A percentile compares a stretch with the other conserved stretches of the same genome.
phyloP scores from a whole-genome alignment of 2,888 invertebrate species.

The Thymelicus acteon region DNA sequence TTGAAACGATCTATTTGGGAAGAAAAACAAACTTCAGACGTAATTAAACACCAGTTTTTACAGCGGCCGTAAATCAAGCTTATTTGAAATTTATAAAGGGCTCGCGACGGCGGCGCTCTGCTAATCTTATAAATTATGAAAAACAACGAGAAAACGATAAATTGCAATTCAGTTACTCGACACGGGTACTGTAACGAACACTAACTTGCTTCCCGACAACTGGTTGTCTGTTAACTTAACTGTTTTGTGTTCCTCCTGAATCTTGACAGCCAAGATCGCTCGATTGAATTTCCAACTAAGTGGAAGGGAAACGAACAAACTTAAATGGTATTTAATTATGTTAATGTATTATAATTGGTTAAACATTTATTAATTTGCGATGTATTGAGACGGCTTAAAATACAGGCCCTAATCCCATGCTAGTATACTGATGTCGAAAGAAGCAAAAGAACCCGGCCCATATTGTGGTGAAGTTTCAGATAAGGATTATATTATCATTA shows the following conservation, averaged over 20 bases:
- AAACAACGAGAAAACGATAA: slow-evolving; percentile 71
- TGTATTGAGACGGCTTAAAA: too few species aligned
- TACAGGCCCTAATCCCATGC: too few species aligned
- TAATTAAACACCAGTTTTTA: slow-evolving; percentile 57
- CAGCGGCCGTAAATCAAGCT: slow-evolving; percentile 63
- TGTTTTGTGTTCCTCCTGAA: slow-evolving; percentile 2
- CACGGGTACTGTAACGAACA: slow-evolving; percentile 46
- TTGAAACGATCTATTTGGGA: neutral
- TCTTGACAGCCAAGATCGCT: neutral
- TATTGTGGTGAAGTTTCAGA: too few species aligned
- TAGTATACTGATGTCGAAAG: too few species aligned
- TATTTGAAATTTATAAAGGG: slow-evolving; percentile 69
- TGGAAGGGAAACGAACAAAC: neutral
- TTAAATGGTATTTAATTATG: neutral
- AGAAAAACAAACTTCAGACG: slow-evolving; percentile 26
- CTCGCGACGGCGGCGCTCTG: slow-evolving; percentile 53
- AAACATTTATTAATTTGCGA: neutral
- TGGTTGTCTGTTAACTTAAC: slow-evolving; percentile 24
- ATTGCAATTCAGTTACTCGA: slow-evolving; percentile 65
- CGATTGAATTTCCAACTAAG: neutral
- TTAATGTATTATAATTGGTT: neutral
- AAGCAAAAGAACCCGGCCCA: too few species aligned
- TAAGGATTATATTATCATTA: too few species aligned
- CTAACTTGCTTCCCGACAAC: slow-evolving; percentile 28
- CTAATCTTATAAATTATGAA: slow-evolving; percentile 76